Conservation (phyloP, 2,888 invertebrate species). For the Lycophotia porphyrea region DNA sequence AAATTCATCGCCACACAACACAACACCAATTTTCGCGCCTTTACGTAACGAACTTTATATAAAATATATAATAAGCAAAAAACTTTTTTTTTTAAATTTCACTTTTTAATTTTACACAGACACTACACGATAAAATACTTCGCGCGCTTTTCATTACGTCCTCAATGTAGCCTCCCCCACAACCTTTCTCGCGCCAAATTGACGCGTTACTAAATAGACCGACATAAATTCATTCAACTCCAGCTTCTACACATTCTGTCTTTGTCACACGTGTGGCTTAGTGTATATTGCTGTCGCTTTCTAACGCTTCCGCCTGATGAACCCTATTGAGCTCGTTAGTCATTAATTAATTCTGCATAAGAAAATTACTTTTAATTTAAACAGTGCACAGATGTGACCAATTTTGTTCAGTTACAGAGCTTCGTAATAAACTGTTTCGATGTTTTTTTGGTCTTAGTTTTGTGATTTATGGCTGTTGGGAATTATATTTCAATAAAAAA, state of each 20-base stretch:
- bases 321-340: constrained; percentile 90
- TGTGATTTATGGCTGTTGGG: constrained; percentile 48
- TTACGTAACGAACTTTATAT: background rate
- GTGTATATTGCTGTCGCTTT: constrained; percentile 71
- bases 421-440: constrained; percentile 57
- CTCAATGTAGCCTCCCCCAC: constrained; percentile 72
- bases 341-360: constrained; percentile 91
- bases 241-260: constrained; percentile 78
- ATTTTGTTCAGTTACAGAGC: constrained; percentile 67
- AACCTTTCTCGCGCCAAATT: constrained; percentile 89
- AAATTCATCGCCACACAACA: constrained; percentile 47
- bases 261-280: constrained; percentile 67
- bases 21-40: constrained; percentile 36
- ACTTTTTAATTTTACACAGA: constrained; percentile 56
- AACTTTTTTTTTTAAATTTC: constrained; percentile 32
- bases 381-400: constrained; percentile 86
- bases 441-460: constrained; percentile 34
- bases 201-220: constrained; percentile 89
- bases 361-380: constrained; percentile 90
- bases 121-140: constrained; percentile 70
- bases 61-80: background rate
- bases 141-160: constrained; percentile 79
- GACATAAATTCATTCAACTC: constrained; percentile 90
- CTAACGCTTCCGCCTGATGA: constrained; percentile 88
- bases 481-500: background rate